Evolutionary conservation across 2,888 invertebrate genomes (phyloP), one percentile per base, ranked within the genome.

Genomic region (Amphimallon solstitiale): DNA sequence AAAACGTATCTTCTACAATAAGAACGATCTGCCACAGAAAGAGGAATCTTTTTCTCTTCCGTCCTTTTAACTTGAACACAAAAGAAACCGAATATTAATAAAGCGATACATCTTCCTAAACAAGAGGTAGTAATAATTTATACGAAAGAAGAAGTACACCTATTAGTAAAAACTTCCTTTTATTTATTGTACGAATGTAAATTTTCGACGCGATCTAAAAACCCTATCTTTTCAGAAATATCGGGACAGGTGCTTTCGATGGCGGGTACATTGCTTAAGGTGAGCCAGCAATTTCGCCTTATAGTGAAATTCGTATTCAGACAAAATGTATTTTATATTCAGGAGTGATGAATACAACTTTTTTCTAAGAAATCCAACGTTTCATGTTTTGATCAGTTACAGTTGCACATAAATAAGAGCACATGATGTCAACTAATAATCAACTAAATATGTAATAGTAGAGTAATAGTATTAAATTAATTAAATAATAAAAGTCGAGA

Each of bases 281-380:
- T 70, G 70, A 70, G 66, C 66, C 52, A 63, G 68, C 70, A 66
- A 69, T 61, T 69, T 69, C 48, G 43, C 29, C n/a, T n/a, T 14
- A 49, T 21, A 9, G 23, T 49, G 48, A 49, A 52, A 17, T 52
- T 17, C 19, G 45, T 45, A 7, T 15, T 43, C 43, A 43, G 14
- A 43, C 6, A n/a, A 43, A 45, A 10, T 45, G 45, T 19, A 9
- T 5, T 29, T 29, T 29, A 5, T 29, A 29, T 29, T 29, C 29
- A 29, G 29, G 9, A 29, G 6, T 29, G 29, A 29, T 7, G 9
- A 5, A 29, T 29, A 1, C 9, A 29, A 5, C 23, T 29, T 29
- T 2, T 29, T 5, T 29, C 6, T 29, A 29, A 5, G 6, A 29
- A 29, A n/a, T n/a, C n/a, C 9, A 29, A 29, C 9, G 6, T 29